Evolutionary conservation across 2,797 vertebrate species (phyloP), one percentile per base, ranked within the genome.

Genomic region (Darevskia mixta): DNA sequence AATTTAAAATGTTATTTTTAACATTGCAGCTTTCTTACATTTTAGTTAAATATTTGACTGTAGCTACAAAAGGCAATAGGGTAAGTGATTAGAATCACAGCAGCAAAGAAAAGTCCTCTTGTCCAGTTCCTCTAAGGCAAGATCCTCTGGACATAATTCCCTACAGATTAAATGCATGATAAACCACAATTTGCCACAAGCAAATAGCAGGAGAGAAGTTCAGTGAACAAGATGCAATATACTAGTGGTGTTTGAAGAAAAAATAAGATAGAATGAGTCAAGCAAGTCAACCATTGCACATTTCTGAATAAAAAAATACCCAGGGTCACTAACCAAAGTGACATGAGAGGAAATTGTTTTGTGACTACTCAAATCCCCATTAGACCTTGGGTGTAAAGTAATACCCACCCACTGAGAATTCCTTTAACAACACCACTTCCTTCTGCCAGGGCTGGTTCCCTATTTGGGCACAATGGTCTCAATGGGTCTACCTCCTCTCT

Each of bases 11-110:
- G 55, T 76, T 76, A 11, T 77, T 32, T 83, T 77, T 41, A 41
- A 80, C 32, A 71, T 55, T 9, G 45, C 17, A 79, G 49, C 49
- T 79, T 86, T 86, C 58, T 71, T 71, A 79, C 15, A 66, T 79
- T 79, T 80, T 29, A 71, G 66, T 79, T 79, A 86, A 38, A 58
- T 71, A 79, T 71, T 79, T 79, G 18, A 69, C n/a, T 8, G 64
- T 25, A 69, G n/a, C 55, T 79, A 71, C n/a, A 49, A 79, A 86
- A 55, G 25, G n/a, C 64, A 86, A 38, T 38, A 79, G 43, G 41
- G 69, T 79, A 86, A 71, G 43, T n/a, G 25, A 76, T 43, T 85
- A 75, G 25, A 73, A 86, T 77, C 61, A 79, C 1, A 79, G 64
- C 35, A 15, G 13, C 66, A 55, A 49, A 78, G 18, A 43, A 86